phyloP scores from a whole-genome alignment of 2,888 invertebrate genomes.

The Nephrotoma appendiculata region DNA sequence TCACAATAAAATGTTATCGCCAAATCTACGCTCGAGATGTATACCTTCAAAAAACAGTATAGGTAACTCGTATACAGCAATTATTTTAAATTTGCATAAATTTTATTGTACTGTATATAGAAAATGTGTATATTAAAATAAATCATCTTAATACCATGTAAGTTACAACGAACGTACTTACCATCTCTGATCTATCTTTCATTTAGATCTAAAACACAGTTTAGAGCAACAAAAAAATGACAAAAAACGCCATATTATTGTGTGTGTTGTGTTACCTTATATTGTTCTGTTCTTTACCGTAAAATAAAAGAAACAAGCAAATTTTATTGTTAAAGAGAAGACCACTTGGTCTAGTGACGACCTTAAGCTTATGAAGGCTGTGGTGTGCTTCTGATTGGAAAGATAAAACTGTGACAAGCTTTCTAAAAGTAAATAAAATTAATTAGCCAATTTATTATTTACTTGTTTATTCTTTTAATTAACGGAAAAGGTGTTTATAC shows the following conservation, averaged over 20 bases:
- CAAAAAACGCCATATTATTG: background rate
- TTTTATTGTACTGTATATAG: background rate
- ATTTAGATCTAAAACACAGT: background rate
- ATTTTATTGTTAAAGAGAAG: background rate
- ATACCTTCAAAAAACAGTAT: background rate
- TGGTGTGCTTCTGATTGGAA: constrained; percentile 9
- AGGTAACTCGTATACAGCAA: background rate
- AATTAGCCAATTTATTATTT: background rate
- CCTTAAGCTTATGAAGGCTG: constrained; percentile 5
- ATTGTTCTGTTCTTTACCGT: background rate
- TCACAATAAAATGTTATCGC: background rate
- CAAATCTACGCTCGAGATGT: background rate
- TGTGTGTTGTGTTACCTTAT: background rate
- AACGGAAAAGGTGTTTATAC: background rate
- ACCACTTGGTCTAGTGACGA: background rate
- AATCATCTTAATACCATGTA: background rate
- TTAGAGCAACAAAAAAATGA: background rate
- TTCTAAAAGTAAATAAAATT: background rate
- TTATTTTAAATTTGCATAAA: background rate
- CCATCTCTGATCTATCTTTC: background rate
- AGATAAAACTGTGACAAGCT: constrained; percentile 6
- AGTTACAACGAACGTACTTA: background rate
- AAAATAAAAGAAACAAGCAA: background rate
- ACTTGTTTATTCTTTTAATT: background rate
- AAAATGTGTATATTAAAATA: background rate